A percentile compares a stretch with the other conserved stretches of the same genome.
These are phyloP conservation scores for Cinclus mexicanus DNA, from an alignment of 2,113 vertebrate species.

Conservation along the genomic window DNA sequence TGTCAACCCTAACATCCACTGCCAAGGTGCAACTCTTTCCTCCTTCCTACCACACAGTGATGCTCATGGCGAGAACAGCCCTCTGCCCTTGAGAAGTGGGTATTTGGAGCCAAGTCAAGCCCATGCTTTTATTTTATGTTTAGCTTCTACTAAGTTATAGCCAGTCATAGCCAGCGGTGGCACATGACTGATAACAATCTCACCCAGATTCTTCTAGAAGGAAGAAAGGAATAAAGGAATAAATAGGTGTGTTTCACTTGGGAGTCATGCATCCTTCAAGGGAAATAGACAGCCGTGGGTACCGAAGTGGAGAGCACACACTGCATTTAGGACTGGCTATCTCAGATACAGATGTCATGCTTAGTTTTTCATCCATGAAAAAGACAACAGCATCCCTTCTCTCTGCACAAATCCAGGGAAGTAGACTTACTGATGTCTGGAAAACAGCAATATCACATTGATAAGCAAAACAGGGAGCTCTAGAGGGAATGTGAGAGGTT, in stretches of 20 bases:
- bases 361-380: not conserved
- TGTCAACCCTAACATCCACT: not conserved
- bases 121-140: not conserved
- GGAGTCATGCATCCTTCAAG: not conserved
- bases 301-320: not conserved
- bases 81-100: not conserved
- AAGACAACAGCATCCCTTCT: not conserved
- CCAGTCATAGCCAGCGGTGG: not conserved
- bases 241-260: not conserved
- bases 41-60: not conserved
- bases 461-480: not conserved
- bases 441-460: not conserved
- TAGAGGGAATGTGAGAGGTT: not conserved
- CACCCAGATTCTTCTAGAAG: not conserved
- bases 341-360: not conserved
- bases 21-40: not conserved
- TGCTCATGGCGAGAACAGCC: not conserved
- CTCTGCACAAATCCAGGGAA: not conserved
- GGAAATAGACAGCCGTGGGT: not conserved
- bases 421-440: not conserved
- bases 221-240: not conserved
- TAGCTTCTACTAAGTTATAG: not conserved
- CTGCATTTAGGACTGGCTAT: not conserved
- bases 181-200: not conserved
- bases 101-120: not conserved